phyloP scores from a whole-genome alignment of 2,113 vertebrate genomes.

The Otis tarda region DNA sequence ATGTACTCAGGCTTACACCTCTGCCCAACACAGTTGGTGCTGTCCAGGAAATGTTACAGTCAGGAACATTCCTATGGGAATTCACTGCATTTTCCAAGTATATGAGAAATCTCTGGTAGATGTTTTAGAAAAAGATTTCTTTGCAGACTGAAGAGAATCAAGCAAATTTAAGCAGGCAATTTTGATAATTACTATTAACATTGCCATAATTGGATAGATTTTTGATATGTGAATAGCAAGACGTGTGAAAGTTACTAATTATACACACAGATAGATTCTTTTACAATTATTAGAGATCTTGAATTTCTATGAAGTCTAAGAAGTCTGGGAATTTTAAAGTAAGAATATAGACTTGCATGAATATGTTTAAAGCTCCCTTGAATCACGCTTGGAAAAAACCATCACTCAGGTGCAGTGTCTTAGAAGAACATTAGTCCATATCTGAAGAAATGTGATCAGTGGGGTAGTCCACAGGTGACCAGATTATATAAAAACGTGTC shows the following conservation, averaged over 20 bases:
- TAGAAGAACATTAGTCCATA: background rate
- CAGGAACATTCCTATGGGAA: background rate
- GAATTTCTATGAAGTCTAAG: background rate
- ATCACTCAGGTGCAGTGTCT: background rate
- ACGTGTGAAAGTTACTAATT: background rate
- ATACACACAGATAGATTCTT: background rate
- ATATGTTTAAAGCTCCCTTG: background rate
- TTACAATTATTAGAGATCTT: background rate
- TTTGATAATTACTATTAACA: background rate
- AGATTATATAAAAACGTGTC: background rate
- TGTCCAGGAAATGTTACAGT: background rate
- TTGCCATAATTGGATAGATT: background rate
- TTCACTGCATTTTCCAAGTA: background rate
- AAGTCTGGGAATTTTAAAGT: background rate
- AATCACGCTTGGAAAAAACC: background rate
- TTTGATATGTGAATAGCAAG: background rate
- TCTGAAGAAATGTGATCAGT: rapidly evolving
- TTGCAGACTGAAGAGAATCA: background rate
- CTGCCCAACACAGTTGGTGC: background rate
- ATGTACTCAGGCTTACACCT: background rate
- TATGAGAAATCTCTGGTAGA: background rate
- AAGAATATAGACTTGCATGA: background rate
- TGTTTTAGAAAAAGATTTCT: background rate
- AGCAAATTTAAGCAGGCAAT: background rate
- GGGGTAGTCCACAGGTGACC: background rate